Base-by-base conservation (phyloP, 1,140 invertebrate species). In the Episyrphus balteatus region DNA sequence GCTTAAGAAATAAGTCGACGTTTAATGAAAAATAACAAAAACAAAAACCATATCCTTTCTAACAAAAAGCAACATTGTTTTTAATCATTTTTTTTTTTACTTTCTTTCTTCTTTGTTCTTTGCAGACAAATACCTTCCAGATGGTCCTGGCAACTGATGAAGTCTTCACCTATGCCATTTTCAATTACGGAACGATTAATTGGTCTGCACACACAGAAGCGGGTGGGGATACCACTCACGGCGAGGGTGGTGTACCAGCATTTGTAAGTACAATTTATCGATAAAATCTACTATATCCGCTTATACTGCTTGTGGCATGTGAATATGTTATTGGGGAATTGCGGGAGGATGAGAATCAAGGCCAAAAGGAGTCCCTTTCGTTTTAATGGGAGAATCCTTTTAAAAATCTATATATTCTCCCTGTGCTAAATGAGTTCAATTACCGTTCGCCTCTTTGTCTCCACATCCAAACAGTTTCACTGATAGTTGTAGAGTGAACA, bases 61-160 rank as follows among this genome's bases (percentile, higher is more conserved):
- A 26, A 26, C 3, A 26, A 26, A 26, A 26, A 26, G 12, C 39
- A 21, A 30, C 10, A 37, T 50, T 12, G 13, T 14, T 17, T 36
- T 17, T 18, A 32, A 32, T 13, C 42, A 7, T 40, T 36, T 31
- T 36, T 47, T 37, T 39, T 49, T 42, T 46, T 40, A 45, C 3
- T 31, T 36, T 47, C 31, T 39, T 49, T 42, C 43, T 40, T 48
- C 3, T 40, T 42, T 21, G 37, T 37, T 49, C 13, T 46, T 73
- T 75, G 48, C 65, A 91, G 79, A 95, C 91, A 3, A 96, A 96
- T 62, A 93, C 91, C 0, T 96, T 95, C 71, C 93, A 98, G 81
- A 74, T 91, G 71, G 79, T 97, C 3, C 59, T 98, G 21, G 87
- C 86, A 0, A 95, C 93, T 0, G 92, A 96, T 69, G 92, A 95